phyloP scores from a whole-genome alignment of 2,113 vertebrate genomes.

The Struthio camelus region DNA sequence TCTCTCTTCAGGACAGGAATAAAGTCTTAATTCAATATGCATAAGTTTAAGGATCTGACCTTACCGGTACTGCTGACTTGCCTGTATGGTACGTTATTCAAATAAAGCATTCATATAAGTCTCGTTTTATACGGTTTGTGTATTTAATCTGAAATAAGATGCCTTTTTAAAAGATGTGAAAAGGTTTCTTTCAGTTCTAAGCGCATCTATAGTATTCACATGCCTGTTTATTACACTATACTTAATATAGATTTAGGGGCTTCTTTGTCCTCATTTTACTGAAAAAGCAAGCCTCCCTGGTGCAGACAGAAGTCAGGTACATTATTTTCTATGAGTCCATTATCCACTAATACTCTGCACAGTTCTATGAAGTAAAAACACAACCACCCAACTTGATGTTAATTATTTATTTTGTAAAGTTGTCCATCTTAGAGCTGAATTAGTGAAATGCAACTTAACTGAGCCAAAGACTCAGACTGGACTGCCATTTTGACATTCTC shows the following conservation, averaged over 20 bases:
- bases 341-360: background rate
- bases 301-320: background rate
- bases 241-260: background rate
- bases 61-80: background rate
- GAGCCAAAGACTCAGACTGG: slow-evolving; percentile 48
- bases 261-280: background rate
- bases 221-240: background rate
- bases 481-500: slow-evolving; percentile 75
- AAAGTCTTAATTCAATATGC: background rate
- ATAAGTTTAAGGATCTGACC: background rate
- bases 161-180: background rate
- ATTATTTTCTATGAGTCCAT: background rate
- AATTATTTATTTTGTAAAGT: slow-evolving; percentile 36
- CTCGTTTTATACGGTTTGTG: background rate
- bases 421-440: slow-evolving; percentile 49
- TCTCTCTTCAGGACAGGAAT: background rate
- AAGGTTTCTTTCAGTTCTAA: background rate
- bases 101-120: background rate
- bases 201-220: background rate
- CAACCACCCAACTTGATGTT: background rate
- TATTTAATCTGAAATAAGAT: background rate
- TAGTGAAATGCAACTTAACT: slow-evolving; percentile 28
- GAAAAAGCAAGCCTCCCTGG: background rate
- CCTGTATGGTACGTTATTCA: background rate
- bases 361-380: background rate